Base-by-base conservation (phyloP, 1,140 invertebrate genomes). In the Leucophenga varia region DNA sequence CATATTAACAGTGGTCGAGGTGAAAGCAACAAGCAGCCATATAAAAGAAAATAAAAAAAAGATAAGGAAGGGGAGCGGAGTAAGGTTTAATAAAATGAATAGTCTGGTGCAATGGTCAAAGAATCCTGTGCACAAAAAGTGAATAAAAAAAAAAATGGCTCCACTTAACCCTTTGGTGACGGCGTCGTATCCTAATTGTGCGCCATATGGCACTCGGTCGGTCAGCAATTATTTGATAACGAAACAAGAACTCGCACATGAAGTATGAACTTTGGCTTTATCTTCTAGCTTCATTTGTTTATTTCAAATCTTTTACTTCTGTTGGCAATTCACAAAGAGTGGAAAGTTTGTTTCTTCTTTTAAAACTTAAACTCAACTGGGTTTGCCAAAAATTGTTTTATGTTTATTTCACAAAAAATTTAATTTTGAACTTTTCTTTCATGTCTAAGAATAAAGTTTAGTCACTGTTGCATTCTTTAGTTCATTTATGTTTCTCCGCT, bases 211-310 rank as follows among this genome's bases (percentile, higher is more conserved):
- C n/a, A n/a, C n/a, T n/a, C n/a, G n/a, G 57, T 58, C 61, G 58
- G 50, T 54, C 57, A 59, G 55, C 64, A 72, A 72, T 72, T 72
- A 72, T 72, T 72, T 72, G 69, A 72, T 72, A 72, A 72, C 49
- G 57, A 51, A 61, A 56, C 53, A 54, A 43, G 52, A 61, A 53
- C 58, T 61, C 58, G 61, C 51, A 57, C 65, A 61, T n/a, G n/a
- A n/a, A n/a, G n/a, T n/a, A n/a, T n/a, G n/a, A n/a, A n/a, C n/a
- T n/a, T n/a, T n/a, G n/a, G n/a, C n/a, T n/a, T n/a, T n/a, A n/a
- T n/a, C n/a, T n/a, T n/a, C n/a, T n/a, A n/a, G n/a, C 25, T 28
- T 6, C 25, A 7, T 12, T 7, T 6, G 25, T 7, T 12, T 28
- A 28, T 12, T 28, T 12, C 12, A 12, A 12, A 28, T 28, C 25